Conservation (phyloP, 2,888 invertebrate genomes). For the Conistra vaccinii region DNA sequence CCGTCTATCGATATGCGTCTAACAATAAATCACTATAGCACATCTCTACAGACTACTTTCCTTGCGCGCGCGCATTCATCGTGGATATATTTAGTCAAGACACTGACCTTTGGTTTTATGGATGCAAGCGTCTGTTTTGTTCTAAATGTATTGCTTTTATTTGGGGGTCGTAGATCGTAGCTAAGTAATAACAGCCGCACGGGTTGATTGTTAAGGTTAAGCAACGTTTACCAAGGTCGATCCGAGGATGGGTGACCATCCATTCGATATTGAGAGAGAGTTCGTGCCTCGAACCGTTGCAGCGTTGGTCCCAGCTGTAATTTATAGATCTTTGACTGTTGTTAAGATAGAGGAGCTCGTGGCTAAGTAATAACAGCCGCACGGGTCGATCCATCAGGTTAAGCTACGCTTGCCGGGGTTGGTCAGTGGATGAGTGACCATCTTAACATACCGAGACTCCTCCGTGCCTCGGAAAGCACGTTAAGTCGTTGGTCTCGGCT, state of each 20-base stretch:
- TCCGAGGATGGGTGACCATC: not conserved
- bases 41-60: constrained; percentile 49
- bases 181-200: not conserved
- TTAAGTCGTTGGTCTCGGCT: not conserved
- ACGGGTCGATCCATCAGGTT: too few relatives aligned
- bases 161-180: not conserved
- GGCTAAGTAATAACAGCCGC: too few relatives aligned
- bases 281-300: too few relatives aligned
- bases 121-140: constrained; percentile 18
- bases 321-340: not conserved
- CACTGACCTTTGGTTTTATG: constrained; percentile 64
- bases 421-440: too few relatives aligned
- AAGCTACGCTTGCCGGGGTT: too few relatives aligned
- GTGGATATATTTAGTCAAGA: constrained; percentile 64
- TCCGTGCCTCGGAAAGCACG: not conserved
- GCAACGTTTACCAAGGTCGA: not conserved
- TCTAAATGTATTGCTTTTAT: constrained; percentile 32
- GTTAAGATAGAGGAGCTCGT: too few relatives aligned
- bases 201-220: not conserved
- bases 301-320: too few relatives aligned
- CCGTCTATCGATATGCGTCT: constrained; percentile 35
- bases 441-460: too few relatives aligned
- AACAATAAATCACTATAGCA: constrained; percentile 27
- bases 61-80: constrained; percentile 20
- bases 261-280: not conserved